phyloP scores from a whole-genome alignment of 2,113 vertebrate genomes.

The Neolamprologus sp. region DNA sequence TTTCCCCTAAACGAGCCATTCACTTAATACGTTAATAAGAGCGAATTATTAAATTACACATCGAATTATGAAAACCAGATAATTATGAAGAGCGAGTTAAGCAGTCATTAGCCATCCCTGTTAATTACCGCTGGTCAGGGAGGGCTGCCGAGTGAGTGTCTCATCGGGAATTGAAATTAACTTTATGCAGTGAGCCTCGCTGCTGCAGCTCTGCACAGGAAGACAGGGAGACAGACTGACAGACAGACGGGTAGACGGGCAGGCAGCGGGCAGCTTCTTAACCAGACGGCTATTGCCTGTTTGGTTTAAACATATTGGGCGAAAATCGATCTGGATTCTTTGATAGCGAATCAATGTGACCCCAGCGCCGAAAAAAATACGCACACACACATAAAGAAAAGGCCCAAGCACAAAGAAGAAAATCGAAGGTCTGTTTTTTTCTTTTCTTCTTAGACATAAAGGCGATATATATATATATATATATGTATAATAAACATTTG shows the following conservation, averaged over 20 bases:
- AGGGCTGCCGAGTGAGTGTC: constrained; percentile 81
- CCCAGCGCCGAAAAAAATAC: constrained; percentile 28
- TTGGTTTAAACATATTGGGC: constrained; percentile 74
- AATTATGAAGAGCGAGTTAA: constrained; percentile 97
- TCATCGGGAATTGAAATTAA: constrained; percentile 95
- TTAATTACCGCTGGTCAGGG: constrained; percentile 99
- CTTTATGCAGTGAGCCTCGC: constrained; percentile 80
- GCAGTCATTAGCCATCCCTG: constrained; percentile 99
- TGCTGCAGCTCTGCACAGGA: constrained; percentile 41
- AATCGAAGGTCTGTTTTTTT: neutral
- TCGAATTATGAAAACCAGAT: constrained; percentile 98
- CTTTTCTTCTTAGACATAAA: neutral
- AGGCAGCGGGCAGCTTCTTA: constrained; percentile 11
- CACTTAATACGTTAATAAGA: constrained; percentile 92
- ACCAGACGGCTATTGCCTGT: neutral
- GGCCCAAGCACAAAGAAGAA: constrained; percentile 13
- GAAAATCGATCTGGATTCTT: constrained; percentile 64
- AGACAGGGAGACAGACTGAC: neutral
- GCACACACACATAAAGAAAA: neutral
- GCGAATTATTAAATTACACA: constrained; percentile 99
- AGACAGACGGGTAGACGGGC: neutral
- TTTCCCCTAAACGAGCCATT: constrained; percentile 83
- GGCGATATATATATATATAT: neutral
- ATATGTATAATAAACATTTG: neutral
- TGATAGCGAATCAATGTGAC: constrained; percentile 57